A percentile compares a stretch with the other conserved stretches of the same genome.
Evolutionary conservation across 2,888 invertebrate genomes (phyloP).

Genomic region (Liodrosophila aerea): DNA sequence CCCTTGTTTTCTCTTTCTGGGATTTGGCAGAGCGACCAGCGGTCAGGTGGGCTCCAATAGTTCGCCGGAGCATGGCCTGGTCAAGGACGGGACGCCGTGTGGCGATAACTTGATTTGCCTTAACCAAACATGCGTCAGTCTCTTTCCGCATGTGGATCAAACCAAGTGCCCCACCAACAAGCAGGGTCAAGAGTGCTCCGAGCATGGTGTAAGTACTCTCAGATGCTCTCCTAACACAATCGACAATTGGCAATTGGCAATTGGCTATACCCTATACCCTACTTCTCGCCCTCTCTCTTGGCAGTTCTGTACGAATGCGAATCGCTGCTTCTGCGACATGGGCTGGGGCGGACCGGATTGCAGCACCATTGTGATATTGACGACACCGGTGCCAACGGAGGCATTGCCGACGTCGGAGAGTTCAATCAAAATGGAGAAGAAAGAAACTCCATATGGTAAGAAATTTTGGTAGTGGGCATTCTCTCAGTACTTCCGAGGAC

Average conservation of each 20-base stretch:
- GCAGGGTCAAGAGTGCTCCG: constrained; percentile 94
- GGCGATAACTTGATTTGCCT: constrained; percentile 96
- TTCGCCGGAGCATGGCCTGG: constrained; percentile 92
- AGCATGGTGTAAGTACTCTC: constrained; percentile 92
- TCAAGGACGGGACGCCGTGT: constrained; percentile 96
- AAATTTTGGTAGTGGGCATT: constrained; percentile 15
- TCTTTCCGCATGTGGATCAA: constrained; percentile 92
- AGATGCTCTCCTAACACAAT: neutral
- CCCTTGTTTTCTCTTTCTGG: neutral
- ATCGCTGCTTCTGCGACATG: constrained; percentile 94
- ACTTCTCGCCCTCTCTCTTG: constrained; percentile 22
- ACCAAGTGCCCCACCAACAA: constrained; percentile 95
- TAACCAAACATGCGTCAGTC: constrained; percentile 94
- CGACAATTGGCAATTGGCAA: neutral
- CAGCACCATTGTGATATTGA: constrained; percentile 88
- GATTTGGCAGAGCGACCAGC: constrained; percentile 86
- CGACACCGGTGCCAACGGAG: constrained; percentile 84
- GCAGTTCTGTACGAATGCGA: constrained; percentile 95
- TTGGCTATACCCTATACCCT: neutral
- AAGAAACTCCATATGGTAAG: constrained; percentile 97
- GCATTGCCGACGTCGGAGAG: constrained; percentile 85
- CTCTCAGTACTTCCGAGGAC: no score
- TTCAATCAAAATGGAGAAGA: constrained; percentile 89
- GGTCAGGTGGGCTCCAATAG: constrained; percentile 86
- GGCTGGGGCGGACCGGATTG: constrained; percentile 96